Percentiles rank a stretch among this genome's conserved stretches.
Conservation (phyloP, 2,888 invertebrate species). For the Nebria salina region DNA sequence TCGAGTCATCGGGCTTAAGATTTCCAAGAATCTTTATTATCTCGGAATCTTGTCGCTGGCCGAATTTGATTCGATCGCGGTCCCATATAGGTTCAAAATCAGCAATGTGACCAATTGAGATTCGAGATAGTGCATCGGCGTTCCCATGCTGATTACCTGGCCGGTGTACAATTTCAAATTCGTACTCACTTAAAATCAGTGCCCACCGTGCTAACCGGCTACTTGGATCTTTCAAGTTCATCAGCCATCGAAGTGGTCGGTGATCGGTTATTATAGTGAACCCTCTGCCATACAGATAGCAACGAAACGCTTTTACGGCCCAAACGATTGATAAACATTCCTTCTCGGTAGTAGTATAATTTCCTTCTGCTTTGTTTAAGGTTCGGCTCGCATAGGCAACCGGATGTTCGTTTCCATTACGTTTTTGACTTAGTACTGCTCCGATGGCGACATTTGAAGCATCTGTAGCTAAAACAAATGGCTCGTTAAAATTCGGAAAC, state of each 20-base stretch:
- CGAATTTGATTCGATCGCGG: no score
- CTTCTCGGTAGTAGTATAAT: slow-evolving; percentile 52
- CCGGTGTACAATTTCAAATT: slow-evolving; percentile 52
- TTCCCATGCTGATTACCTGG: no score
- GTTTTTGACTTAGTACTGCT: no score
- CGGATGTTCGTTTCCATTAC: slow-evolving; percentile 47
- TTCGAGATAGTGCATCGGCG: no score
- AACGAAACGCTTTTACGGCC: slow-evolving; percentile 52
- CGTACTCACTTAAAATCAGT: slow-evolving; percentile 52
- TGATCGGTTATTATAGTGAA: slow-evolving; percentile 56
- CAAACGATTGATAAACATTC: slow-evolving; percentile 53
- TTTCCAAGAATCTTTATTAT: no score
- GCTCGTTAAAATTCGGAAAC: slow-evolving; percentile 44
- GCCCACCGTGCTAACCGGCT: slow-evolving; percentile 52
- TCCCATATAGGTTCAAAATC: no score
- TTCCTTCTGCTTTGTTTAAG: slow-evolving; percentile 51
- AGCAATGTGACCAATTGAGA: no score
- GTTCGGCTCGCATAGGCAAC: slow-evolving; percentile 52
- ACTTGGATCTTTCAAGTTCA: slow-evolving; percentile 49
- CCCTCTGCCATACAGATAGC: slow-evolving; percentile 53
- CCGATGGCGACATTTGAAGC: no score
- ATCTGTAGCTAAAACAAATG: slow-evolving; percentile 37
- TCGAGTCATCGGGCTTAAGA: no score
- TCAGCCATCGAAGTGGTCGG: slow-evolving; percentile 51
- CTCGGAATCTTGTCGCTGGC: no score